Percentiles rank a stretch among this genome's conserved stretches.
Evolutionary conservation across 2,888 invertebrate genomes (phyloP).

Genomic region (Lithosia quadra): DNA sequence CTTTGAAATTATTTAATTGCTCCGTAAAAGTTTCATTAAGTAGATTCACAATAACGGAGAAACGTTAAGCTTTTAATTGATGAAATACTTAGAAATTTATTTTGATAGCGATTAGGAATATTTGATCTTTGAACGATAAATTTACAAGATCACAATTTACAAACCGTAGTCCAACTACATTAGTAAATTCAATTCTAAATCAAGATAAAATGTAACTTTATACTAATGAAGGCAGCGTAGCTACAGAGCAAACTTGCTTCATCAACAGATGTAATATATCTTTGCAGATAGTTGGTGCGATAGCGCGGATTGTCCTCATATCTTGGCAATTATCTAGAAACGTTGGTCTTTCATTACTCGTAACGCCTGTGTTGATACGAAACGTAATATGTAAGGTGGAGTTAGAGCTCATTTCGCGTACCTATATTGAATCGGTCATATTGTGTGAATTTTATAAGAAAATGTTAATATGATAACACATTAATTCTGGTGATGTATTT

Average conservation of each 20-base stretch:
- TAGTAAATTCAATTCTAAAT: slow-evolving; percentile 46
- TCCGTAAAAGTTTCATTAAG: slow-evolving; percentile 11
- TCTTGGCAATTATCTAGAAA: slow-evolving; percentile 64
- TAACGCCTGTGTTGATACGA: slow-evolving; percentile 47
- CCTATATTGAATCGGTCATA: background rate
- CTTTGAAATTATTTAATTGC: background rate
- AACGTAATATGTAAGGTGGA: slow-evolving; percentile 28
- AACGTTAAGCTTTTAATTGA: slow-evolving; percentile 10
- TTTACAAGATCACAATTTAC: slow-evolving; percentile 8
- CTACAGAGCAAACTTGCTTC: slow-evolving; percentile 34
- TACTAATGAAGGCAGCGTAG: slow-evolving; percentile 59
- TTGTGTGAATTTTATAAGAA: slow-evolving; percentile 10
- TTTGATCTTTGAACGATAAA: slow-evolving; percentile 16
- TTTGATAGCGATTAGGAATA: slow-evolving; percentile 29
- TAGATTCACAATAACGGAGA: slow-evolving; percentile 5
- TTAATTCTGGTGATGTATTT: background rate
- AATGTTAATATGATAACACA: background rate
- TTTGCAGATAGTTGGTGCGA: slow-evolving; percentile 57
- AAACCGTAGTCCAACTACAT: background rate
- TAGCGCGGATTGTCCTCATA: slow-evolving; percentile 58
- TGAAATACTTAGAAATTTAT: slow-evolving; percentile 17
- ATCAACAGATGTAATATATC: slow-evolving; percentile 48
- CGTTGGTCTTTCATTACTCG: slow-evolving; percentile 60
- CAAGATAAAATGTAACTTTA: slow-evolving; percentile 63
- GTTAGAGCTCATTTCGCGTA: slow-evolving; percentile 21